These are phyloP conservation scores for Lophura nycthemera DNA, from an alignment of 2,113 vertebrate genomes.

Conservation along the genomic window DNA sequence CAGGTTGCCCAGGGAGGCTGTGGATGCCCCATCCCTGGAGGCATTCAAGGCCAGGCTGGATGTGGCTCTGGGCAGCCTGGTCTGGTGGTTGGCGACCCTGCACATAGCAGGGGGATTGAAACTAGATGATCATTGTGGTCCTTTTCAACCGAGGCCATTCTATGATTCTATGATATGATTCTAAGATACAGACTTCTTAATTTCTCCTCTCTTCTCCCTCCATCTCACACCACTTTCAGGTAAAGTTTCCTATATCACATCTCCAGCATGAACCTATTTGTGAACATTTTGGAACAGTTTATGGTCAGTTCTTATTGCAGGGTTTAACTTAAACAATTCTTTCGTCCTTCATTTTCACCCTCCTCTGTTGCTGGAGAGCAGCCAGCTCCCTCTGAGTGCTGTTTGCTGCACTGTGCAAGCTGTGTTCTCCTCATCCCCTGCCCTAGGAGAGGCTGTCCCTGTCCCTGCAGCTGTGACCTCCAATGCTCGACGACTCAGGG, in stretches of 20 bases:
- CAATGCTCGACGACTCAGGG: neutral
- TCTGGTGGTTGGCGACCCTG: too few species aligned
- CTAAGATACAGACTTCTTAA: neutral
- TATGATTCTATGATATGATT: too few species aligned
- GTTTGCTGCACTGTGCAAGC: neutral
- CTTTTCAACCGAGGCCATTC: too few species aligned
- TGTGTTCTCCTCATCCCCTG: neutral
- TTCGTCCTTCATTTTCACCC: neutral
- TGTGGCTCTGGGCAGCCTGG: too few species aligned
- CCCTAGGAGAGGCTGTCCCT: neutral
- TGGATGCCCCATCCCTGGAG: too few species aligned
- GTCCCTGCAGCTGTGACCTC: constrained; percentile 22
- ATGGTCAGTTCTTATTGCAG: neutral
- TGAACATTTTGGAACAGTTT: neutral
- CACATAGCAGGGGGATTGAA: too few species aligned
- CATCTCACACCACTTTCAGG: neutral
- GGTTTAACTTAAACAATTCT: neutral
- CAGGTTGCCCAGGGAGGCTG: too few species aligned
- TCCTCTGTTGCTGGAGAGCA: neutral
- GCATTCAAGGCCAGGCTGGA: too few species aligned
- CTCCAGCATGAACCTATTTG: neutral
- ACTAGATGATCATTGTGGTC: too few species aligned
- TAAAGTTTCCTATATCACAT: neutral
- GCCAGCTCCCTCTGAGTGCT: neutral
- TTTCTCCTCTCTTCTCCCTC: neutral